A percentile compares a stretch with the other conserved stretches of the same genome.
Conservation (phyloP, 2,113 vertebrate species). For the Dascyllus trimaculatus region DNA sequence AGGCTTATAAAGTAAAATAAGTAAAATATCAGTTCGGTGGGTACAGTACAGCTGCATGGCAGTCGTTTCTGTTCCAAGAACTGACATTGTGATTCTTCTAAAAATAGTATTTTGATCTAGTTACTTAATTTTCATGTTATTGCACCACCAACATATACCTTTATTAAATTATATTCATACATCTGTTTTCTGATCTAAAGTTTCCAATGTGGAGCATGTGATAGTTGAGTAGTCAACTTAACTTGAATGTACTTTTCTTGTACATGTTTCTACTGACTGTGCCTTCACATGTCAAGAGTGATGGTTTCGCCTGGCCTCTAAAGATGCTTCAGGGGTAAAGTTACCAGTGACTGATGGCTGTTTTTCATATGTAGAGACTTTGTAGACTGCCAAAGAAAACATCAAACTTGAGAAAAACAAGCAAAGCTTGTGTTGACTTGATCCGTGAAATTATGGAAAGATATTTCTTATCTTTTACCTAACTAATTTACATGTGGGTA, state of each 20-base stretch:
- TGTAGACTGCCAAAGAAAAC: not conserved
- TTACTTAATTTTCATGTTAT: not conserved
- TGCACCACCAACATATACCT: not conserved
- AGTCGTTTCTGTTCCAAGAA: slow-evolving; percentile 16
- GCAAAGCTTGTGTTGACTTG: not conserved
- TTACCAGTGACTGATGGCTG: slow-evolving; percentile 3
- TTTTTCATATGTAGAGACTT: not conserved
- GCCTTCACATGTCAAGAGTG: not conserved
- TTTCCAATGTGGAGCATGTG: not conserved
- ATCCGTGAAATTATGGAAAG: not conserved
- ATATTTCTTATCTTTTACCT: not conserved
- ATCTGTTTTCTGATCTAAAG: not conserved
- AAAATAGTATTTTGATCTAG: slow-evolving; percentile 43
- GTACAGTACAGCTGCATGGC: slow-evolving; percentile 28
- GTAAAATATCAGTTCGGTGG: not conserved
- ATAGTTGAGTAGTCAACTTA: not conserved
- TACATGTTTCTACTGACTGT: slow-evolving; percentile 3
- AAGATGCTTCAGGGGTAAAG: not conserved
- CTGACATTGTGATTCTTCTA: slow-evolving; percentile 24
- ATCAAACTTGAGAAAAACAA: not conserved
- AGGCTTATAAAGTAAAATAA: not conserved
- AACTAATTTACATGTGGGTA: not conserved
- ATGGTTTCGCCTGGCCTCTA: slow-evolving; percentile 4
- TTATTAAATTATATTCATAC: not conserved
- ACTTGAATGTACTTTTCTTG: not conserved